phyloP scores from a whole-genome alignment of 2,888 invertebrate genomes.

The Drosophila acutilabella region DNA sequence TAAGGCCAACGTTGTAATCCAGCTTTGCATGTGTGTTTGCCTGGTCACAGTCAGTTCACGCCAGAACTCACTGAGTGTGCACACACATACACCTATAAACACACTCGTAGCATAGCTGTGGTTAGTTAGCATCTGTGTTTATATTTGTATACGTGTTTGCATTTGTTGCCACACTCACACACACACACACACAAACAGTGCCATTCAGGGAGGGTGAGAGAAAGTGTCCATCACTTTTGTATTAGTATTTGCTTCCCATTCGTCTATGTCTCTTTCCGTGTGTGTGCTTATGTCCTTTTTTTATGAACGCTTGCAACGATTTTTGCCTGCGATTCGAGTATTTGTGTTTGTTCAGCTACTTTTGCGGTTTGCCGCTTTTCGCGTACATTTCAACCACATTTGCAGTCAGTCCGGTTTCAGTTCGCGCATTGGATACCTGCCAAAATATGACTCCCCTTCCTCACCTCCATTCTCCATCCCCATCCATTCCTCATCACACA shows the following conservation, averaged over 20 bases:
- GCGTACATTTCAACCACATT: constrained; percentile 79
- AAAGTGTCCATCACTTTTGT: constrained; percentile 61
- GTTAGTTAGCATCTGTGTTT: constrained; percentile 81
- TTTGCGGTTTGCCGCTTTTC: constrained; percentile 83
- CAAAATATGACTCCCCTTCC: constrained; percentile 46
- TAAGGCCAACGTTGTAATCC: constrained; percentile 63
- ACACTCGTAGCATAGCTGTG: constrained; percentile 55
- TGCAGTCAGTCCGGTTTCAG: constrained; percentile 68
- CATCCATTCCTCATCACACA: constrained; percentile 5
- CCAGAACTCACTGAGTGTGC: constrained; percentile 25
- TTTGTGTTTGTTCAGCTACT: constrained; percentile 83
- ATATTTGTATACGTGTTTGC: constrained; percentile 77
- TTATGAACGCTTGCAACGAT: constrained; percentile 54
- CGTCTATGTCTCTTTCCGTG: constrained; percentile 6
- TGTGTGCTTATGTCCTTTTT: constrained; percentile 16
- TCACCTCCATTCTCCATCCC: neutral
- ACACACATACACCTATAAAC: constrained; percentile 15
- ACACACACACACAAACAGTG: constrained; percentile 3
- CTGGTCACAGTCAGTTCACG: constrained; percentile 26
- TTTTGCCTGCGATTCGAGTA: constrained; percentile 64
- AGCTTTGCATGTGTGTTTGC: constrained; percentile 54
- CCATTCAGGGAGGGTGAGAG: constrained; percentile 16
- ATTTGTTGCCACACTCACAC: constrained; percentile 60
- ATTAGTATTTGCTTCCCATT: constrained; percentile 53
- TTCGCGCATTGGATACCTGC: constrained; percentile 67